Conservation (phyloP, 2,113 vertebrate genomes). For the Mystacornis crossleyi region DNA sequence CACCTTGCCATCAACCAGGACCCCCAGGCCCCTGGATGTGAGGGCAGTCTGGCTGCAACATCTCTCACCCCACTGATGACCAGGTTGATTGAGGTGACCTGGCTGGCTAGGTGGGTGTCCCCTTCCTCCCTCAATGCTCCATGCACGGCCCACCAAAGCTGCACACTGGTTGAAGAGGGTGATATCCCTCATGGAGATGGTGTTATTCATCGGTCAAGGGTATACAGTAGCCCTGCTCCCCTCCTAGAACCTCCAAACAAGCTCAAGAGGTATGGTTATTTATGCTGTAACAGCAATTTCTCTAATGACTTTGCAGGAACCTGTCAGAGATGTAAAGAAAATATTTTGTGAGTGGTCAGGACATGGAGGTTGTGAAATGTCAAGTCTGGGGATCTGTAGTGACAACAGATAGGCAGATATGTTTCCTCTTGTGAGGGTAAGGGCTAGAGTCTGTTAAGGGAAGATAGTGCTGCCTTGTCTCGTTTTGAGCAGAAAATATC, state of each 20-base stretch:
- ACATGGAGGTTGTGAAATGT: background rate
- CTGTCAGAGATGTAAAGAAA: background rate
- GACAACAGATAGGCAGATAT: background rate
- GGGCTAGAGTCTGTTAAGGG: background rate
- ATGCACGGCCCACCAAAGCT: conserved; percentile 91
- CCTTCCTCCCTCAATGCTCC: conserved; percentile 91
- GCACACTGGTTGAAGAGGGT: conserved; percentile 89
- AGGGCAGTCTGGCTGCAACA: conserved; percentile 90
- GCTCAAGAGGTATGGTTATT: conserved; percentile 83
- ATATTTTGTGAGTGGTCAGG: background rate
- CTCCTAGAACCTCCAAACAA: conserved; percentile 96
- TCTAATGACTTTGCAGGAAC: background rate
- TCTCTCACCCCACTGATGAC: conserved; percentile 86
- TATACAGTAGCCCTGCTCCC: conserved; percentile 90
- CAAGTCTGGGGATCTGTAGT: background rate
- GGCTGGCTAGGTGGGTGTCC: conserved; percentile 91
- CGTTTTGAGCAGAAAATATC: rapidly evolving
- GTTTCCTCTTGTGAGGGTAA: background rate
- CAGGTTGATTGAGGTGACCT: conserved; percentile 95
- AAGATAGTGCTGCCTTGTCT: background rate
- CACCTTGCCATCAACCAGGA: background rate
- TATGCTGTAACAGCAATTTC: background rate
- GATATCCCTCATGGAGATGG: conserved; percentile 73
- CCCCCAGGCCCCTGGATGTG: background rate
- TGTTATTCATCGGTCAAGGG: conserved; percentile 78